These are phyloP conservation scores for Chalcosyrphus nemorum DNA, from an alignment of 2,888 invertebrate genomes.

Conservation along the genomic window DNA sequence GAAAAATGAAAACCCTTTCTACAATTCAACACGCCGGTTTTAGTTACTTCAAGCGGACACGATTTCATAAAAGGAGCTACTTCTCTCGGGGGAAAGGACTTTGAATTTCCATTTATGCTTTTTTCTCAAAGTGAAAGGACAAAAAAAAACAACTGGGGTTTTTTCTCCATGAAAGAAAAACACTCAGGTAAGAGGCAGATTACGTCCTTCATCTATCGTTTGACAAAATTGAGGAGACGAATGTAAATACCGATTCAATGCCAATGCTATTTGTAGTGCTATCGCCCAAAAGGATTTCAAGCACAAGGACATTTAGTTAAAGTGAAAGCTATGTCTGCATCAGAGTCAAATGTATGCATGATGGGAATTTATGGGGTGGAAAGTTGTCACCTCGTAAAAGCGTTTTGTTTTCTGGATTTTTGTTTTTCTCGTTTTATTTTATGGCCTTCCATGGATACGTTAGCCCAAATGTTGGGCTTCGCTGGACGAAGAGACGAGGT, in stretches of 20 bases:
- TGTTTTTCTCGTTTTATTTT: background rate
- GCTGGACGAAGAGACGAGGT: background rate
- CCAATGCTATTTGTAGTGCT: background rate
- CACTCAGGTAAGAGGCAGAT: background rate
- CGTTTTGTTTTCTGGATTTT: background rate
- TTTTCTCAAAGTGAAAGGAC: constrained; percentile 1
- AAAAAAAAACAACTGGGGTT: background rate
- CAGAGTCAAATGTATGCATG: background rate
- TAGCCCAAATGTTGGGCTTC: too few relatives aligned
- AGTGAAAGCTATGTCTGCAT: background rate
- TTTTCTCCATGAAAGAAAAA: background rate
- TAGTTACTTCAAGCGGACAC: background rate
- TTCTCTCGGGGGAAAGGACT: background rate
- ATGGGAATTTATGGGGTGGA: background rate
- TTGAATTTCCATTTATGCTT: background rate
- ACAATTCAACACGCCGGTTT: background rate
- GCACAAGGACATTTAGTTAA: background rate
- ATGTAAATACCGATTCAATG: background rate
- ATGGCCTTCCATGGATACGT: background rate
- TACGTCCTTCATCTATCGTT: background rate
- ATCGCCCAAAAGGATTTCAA: background rate
- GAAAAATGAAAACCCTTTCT: background rate
- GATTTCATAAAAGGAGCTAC: background rate
- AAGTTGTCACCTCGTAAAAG: background rate
- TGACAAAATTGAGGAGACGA: background rate